Conservation (phyloP, 2,113 vertebrate species). For the Halichoeres trimaculatus region DNA sequence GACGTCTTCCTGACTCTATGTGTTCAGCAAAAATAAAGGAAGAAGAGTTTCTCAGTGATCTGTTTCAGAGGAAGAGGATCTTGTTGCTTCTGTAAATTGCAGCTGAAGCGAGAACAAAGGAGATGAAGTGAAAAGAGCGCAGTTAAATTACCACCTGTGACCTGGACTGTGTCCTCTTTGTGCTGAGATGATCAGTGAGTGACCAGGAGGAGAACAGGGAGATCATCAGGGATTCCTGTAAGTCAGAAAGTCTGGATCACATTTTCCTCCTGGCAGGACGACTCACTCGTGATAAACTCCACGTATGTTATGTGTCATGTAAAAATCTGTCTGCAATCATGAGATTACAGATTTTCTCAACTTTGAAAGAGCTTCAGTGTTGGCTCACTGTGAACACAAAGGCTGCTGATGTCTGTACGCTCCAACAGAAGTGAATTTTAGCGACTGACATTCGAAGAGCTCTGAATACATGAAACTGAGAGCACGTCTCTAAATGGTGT, state of each 20-base stretch:
- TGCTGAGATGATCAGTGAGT: conserved; percentile 41
- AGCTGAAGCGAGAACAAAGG: conserved; percentile 30
- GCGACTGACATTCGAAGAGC: not conserved
- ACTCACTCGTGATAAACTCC: conserved; percentile 3
- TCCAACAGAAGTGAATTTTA: not conserved
- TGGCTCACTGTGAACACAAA: not conserved
- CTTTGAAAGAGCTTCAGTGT: not conserved
- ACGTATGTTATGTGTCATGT: not conserved
- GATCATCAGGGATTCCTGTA: conserved; percentile 33
- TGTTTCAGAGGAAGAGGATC: conserved; percentile 43
- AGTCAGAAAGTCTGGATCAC: conserved; percentile 31
- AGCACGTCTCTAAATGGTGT: conserved; percentile 24
- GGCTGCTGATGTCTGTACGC: not conserved
- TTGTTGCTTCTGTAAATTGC: too few species aligned
- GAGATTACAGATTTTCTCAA: not conserved
- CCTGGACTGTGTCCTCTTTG: conserved; percentile 47
- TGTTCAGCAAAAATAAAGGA: conserved; percentile 41
- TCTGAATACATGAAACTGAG: not conserved
- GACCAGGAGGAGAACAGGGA: conserved; percentile 23
- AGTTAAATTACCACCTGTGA: conserved; percentile 49
- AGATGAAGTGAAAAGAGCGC: conserved; percentile 66
- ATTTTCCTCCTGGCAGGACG: conserved; percentile 19
- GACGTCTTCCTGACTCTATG: conserved; percentile 20
- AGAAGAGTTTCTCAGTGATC: conserved; percentile 41
- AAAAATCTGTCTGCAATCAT: conserved; percentile 12